These are phyloP conservation scores for Rhyzopertha dominica DNA, from an alignment of 1,140 invertebrate genomes.

Conservation along the genomic window DNA sequence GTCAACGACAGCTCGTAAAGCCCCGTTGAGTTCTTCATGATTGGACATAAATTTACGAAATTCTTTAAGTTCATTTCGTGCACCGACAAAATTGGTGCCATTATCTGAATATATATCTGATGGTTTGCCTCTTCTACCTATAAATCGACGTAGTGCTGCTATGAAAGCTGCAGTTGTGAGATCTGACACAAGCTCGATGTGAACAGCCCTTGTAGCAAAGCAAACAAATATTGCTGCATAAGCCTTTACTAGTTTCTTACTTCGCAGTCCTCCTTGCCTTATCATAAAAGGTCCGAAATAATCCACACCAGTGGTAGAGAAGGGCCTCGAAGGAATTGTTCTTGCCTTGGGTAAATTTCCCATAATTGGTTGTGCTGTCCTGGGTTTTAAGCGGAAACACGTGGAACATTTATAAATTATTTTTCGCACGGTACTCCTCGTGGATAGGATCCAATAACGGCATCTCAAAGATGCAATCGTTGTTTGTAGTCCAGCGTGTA, in stretches of 20 bases:
- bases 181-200: constrained; percentile 30
- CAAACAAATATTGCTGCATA: constrained; percentile 44
- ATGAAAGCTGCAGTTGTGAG: constrained; percentile 32
- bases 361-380: constrained; percentile 32
- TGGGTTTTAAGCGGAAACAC: constrained; percentile 17
- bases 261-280: not conserved
- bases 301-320: constrained; percentile 34
- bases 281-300: constrained; percentile 36
- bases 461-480: constrained; percentile 13
- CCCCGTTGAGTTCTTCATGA: too few species aligned
- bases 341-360: constrained; percentile 34
- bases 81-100: too few species aligned
- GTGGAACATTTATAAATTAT: constrained; percentile 15
- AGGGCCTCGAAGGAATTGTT: constrained; percentile 26
- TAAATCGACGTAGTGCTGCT: constrained; percentile 38
- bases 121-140: constrained; percentile 34
- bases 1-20: too few species aligned
- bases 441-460: constrained; percentile 18
- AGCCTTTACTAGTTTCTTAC: constrained; percentile 25
- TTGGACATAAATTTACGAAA: too few species aligned
- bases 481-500: constrained; percentile 12
- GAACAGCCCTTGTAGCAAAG: constrained; percentile 30
- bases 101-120: constrained; percentile 30
- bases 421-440: constrained; percentile 3
- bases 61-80: too few species aligned